Conservation (phyloP, 2,113 vertebrate genomes). For the Sterna hirundo region DNA sequence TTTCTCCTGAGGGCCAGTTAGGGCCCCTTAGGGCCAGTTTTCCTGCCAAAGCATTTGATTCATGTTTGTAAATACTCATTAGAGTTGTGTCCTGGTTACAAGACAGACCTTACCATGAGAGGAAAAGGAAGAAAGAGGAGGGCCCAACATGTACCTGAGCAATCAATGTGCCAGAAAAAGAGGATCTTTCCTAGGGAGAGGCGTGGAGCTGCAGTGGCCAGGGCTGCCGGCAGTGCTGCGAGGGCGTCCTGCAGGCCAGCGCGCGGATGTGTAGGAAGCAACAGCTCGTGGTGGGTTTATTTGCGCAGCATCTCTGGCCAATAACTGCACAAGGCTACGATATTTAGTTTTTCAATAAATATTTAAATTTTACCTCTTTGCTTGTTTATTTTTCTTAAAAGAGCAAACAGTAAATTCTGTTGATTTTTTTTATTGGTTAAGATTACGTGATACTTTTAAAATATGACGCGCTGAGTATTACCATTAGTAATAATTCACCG, state of each 20-base stretch:
- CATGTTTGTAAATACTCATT: neutral
- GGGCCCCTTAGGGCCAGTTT: neutral
- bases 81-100: neutral
- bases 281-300: neutral
- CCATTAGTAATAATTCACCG: neutral
- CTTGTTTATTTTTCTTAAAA: slow-evolving; percentile 68
- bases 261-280: neutral
- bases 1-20: neutral
- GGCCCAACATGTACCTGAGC: neutral
- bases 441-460: neutral
- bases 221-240: neutral
- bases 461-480: neutral
- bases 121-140: neutral
- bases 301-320: slow-evolving; percentile 12
- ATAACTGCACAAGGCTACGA: slow-evolving; percentile 6
- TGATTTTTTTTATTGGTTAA: slow-evolving; percentile 66
- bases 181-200: no score
- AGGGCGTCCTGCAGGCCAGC: neutral
- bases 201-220: neutral
- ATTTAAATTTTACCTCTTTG: slow-evolving; percentile 66
- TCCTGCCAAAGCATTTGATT: neutral
- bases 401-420: slow-evolving; percentile 66
- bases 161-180: neutral
- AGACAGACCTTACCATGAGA: fast-evolving
- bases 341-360: slow-evolving; percentile 69